Evolutionary conservation across 1,140 invertebrate species (phyloP).

Genomic region (Maconellicoccus hirsutus): DNA sequence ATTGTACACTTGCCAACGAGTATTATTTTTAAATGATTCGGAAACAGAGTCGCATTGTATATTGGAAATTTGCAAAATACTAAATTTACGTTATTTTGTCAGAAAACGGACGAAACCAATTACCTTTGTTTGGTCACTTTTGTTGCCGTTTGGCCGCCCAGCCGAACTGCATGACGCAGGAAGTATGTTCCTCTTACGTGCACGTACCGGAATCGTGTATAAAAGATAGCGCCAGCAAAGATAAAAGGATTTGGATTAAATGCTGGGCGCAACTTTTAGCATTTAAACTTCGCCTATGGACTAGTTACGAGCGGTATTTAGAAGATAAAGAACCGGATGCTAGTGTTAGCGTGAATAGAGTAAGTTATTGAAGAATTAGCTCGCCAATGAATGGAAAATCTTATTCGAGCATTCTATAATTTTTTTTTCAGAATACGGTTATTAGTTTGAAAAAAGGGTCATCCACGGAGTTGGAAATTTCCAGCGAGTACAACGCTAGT

Average conservation of each 20-base stretch:
- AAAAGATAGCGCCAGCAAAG: background rate
- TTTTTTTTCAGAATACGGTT: constrained; percentile 10
- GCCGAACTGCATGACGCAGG: constrained; percentile 47
- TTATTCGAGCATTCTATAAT: background rate
- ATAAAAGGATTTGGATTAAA: background rate
- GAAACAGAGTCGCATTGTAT: background rate
- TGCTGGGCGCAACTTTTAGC: constrained; percentile 13
- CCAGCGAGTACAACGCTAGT: background rate
- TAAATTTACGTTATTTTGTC: constrained; percentile 12
- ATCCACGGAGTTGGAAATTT: background rate
- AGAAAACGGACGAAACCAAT: constrained; percentile 43
- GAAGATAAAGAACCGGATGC: background rate
- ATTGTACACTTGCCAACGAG: background rate
- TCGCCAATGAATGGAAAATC: background rate
- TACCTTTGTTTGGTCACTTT: constrained; percentile 61
- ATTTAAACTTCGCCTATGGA: background rate
- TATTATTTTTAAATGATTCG: constrained; percentile 16
- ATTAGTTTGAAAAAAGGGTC: background rate
- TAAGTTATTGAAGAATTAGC: background rate
- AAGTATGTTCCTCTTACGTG: constrained; percentile 42
- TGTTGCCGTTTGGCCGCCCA: constrained; percentile 57
- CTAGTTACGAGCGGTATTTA: background rate
- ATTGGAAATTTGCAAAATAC: background rate
- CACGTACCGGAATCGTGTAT: constrained; percentile 27
- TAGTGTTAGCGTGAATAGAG: background rate